Conservation (phyloP, 2,888 invertebrate species). For the Xestia c-nigrum region DNA sequence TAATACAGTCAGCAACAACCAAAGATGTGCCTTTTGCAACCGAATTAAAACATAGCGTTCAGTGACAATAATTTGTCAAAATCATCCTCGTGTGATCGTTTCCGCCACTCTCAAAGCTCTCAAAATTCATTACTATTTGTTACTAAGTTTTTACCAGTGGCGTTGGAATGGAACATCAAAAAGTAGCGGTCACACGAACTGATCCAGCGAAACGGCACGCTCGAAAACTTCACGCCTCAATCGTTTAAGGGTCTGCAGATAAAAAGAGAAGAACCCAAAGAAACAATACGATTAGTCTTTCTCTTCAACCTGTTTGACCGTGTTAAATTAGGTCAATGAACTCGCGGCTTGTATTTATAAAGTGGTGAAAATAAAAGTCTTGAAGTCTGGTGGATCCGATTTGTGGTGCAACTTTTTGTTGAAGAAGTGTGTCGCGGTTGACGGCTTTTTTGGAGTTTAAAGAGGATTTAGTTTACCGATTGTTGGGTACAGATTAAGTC, state of each 20-base stretch:
- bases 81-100: neutral
- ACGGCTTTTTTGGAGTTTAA: slow-evolving; percentile 39
- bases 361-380: slow-evolving; percentile 59
- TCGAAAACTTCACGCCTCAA: slow-evolving; percentile 68
- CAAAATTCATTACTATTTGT: slow-evolving; percentile 71
- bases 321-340: slow-evolving; percentile 65
- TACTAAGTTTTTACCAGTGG: slow-evolving; percentile 73
- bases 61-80: neutral
- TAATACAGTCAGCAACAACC: neutral
- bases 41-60: no score
- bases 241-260: slow-evolving; percentile 69
- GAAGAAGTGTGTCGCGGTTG: slow-evolving; percentile 44
- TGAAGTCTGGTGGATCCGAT: slow-evolving; percentile 40
- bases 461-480: slow-evolving; percentile 22
- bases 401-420: slow-evolving; percentile 55
- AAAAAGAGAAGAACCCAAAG: slow-evolving; percentile 60
- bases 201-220: slow-evolving; percentile 79
- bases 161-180: slow-evolving; percentile 67
- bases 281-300: slow-evolving; percentile 68
- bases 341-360: slow-evolving; percentile 53
- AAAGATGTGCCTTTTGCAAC: neutral
- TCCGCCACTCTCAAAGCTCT: slow-evolving; percentile 55
- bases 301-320: slow-evolving; percentile 60
- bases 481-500: slow-evolving; percentile 1
- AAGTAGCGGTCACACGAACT: slow-evolving; percentile 72